A percentile compares a stretch with the other conserved stretches of the same genome.
Evolutionary conservation across 2,113 vertebrate genomes (phyloP).

Genomic region (Misgurnus anguillicaudatus): DNA sequence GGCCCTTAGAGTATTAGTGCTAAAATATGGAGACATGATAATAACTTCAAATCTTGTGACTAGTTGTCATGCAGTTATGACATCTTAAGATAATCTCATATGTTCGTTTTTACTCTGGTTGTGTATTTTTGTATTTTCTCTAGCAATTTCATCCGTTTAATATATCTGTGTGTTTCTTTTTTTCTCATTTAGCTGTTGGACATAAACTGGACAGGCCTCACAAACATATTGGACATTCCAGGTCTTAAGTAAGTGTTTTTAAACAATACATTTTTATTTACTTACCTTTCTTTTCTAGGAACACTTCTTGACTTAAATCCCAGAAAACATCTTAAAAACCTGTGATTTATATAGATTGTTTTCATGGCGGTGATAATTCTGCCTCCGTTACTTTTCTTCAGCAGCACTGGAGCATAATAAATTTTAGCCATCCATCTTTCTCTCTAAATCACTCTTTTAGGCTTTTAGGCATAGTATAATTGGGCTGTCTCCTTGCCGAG

Average conservation of each 20-base stretch:
- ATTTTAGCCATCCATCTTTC: background rate
- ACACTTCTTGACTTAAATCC: background rate
- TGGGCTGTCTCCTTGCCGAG: background rate
- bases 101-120: background rate
- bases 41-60: no score
- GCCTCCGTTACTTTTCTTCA: background rate
- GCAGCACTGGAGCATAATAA: background rate
- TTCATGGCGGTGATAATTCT: background rate
- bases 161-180: background rate
- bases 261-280: background rate
- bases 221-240: constrained; percentile 95
- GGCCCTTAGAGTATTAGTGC: no score
- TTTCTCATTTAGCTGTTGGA: constrained; percentile 84
- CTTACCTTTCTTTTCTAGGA: background rate
- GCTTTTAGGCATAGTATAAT: background rate
- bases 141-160: background rate
- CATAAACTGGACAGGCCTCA: constrained; percentile 96
- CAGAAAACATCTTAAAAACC: background rate
- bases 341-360: constrained; percentile 6
- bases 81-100: background rate
- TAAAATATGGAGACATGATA: no score
- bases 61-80: no score
- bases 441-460: constrained; percentile 1
- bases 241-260: constrained; percentile 87
- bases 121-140: background rate